phyloP scores from a whole-genome alignment of 2,797 vertebrate species.

The Carduelis carduelis region DNA sequence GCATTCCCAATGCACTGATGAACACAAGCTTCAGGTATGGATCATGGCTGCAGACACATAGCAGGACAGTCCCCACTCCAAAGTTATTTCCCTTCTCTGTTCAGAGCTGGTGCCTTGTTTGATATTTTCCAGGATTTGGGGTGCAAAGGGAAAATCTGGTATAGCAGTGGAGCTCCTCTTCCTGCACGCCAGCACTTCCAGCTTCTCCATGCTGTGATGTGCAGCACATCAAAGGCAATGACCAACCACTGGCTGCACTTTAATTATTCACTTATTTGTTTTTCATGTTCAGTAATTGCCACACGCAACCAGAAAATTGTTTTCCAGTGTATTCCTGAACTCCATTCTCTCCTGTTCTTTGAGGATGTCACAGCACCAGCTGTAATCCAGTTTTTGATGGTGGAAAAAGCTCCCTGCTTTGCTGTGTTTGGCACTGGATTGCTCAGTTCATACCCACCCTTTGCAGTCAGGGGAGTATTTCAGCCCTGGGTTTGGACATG shows the following conservation, averaged over 20 bases:
- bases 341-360: neutral
- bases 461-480: neutral
- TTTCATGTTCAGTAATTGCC: slow-evolving; percentile 1
- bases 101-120: neutral
- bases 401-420: neutral
- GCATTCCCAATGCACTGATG: fast-evolving
- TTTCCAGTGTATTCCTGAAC: neutral
- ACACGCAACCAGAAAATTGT: neutral
- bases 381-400: neutral
- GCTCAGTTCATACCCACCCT: fast-evolving
- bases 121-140: neutral
- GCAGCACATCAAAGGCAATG: neutral
- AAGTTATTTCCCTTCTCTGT: neutral
- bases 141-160: neutral
- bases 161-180: neutral
- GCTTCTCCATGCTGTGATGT: neutral
- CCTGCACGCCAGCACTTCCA: neutral
- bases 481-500: fast-evolving
- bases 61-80: neutral
- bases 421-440: neutral
- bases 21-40: neutral
- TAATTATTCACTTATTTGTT: neutral
- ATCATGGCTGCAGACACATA: fast-evolving
- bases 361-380: neutral
- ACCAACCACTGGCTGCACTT: neutral